Percentiles rank a stretch among this genome's conserved stretches.
Evolutionary conservation across 1,140 invertebrate species (phyloP).

Genomic region (Stegodyphus mimosarum): DNA sequence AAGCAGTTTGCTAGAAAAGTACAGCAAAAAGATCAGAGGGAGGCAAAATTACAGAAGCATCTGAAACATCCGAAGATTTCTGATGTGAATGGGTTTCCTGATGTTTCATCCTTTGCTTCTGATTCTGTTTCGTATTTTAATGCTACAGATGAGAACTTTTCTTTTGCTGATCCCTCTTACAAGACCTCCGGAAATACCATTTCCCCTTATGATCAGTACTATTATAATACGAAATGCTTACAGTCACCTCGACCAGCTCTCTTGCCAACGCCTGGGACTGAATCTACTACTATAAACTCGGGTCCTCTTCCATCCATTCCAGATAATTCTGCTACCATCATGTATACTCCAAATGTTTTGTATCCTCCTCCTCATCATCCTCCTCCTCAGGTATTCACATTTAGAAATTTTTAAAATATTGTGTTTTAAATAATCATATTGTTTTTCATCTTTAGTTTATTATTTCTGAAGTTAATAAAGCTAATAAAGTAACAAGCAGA

Average conservation of each 20-base stretch:
- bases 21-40: constrained; percentile 74
- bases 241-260: constrained; percentile 6
- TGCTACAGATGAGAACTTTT: constrained; percentile 3
- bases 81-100: neutral
- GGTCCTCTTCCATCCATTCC: neutral
- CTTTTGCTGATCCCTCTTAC: neutral
- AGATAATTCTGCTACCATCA: neutral
- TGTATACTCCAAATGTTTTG: constrained; percentile 10
- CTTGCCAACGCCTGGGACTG: constrained; percentile 16
- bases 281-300: neutral
- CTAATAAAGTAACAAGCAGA: no score
- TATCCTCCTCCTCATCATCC: neutral
- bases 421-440: no score
- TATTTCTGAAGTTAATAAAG: no score
- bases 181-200: neutral
- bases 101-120: neutral
- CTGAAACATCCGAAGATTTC: neutral
- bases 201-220: neutral
- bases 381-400: constrained; percentile 23
- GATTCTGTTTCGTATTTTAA: neutral
- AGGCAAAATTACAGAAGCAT: constrained; percentile 42
- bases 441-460: no score
- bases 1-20: constrained; percentile 81
- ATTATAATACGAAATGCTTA: constrained; percentile 13
- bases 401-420: neutral